Evolutionary conservation across 2,888 invertebrate genomes (phyloP), one percentile per base, ranked within the genome.

Genomic region (Dryocosmus kuriphilus): DNA sequence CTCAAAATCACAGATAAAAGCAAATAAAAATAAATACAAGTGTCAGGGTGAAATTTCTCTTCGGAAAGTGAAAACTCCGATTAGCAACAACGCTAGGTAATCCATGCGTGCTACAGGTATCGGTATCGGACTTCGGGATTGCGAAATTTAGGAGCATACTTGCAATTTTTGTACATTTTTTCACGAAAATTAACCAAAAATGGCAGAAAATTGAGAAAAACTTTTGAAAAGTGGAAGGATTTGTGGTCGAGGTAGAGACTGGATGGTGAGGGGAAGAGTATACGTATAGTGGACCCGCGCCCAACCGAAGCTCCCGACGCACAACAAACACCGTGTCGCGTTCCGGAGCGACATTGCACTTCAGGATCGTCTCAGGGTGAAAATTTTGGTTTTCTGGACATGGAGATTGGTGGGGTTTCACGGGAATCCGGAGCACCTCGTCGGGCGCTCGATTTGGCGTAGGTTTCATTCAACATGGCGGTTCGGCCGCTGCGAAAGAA

Each of bases 391-490:
- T 81, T 83, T 82, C 77, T 82, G 78, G 24, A 78, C 75, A 77
- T 73, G 67, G 57, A 74, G 79, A 77, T 80, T 80, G 82, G 80
- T 76, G 60, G 81, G 79, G 77, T 83, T 85, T 82, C 77, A 82
- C 81, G 75, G 76, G 79, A 80, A 85, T 76, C 82, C 85, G 81
- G 82, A 80, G 80, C 85, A 86, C 82, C 87, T 87, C 85, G 84
- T 85, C 86, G 84, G 84, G 82, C 85, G 86, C 88, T 89, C 87
- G 86, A 87, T 88, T 89, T 89, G 86, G 88, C 88, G 88, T 89
- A 88, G 89, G 90, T 90, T 89, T 89, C 85, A 88, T 89, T 91
- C 92, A 92, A 92, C 92, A 92, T 92, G 92, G 92, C 92, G 92
- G 92, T 90, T 87, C 88, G 89, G 89, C 90, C 91, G 89, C 88